Percentiles rank a stretch among this genome's conserved stretches.
These are phyloP conservation scores for Timandra comae DNA, from an alignment of 2,888 invertebrate genomes.

Conservation along the genomic window DNA sequence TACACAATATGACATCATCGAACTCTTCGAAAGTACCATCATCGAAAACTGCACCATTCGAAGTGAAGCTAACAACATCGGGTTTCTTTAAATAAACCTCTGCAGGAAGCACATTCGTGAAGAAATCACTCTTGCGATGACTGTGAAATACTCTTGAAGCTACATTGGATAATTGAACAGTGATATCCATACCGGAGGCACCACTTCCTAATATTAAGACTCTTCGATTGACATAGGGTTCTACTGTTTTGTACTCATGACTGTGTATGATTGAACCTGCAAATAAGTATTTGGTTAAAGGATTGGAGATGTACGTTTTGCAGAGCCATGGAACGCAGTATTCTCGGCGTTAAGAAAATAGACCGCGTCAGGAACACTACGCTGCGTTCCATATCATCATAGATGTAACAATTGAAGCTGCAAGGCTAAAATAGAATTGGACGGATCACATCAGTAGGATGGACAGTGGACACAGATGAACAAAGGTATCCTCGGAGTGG, in stretches of 20 bases:
- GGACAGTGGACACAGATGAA: too few relatives aligned
- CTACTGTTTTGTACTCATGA: slow-evolving; percentile 82
- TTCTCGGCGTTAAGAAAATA: too few relatives aligned
- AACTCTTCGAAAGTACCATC: slow-evolving; percentile 78
- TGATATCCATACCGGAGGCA: slow-evolving; percentile 84
- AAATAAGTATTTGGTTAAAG: too few relatives aligned
- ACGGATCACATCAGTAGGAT: too few relatives aligned
- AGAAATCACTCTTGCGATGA: slow-evolving; percentile 68
- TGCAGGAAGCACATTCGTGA: slow-evolving; percentile 54
- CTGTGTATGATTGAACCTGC: slow-evolving; percentile 81
- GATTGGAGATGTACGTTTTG: too few relatives aligned
- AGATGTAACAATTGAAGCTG: too few relatives aligned
- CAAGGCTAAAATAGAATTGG: too few relatives aligned
- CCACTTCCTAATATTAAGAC: slow-evolving; percentile 84
- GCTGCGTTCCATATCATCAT: too few relatives aligned
- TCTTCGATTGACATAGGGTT: slow-evolving; percentile 71
- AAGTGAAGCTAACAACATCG: slow-evolving; percentile 63
- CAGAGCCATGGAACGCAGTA: too few relatives aligned
- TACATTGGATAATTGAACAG: slow-evolving; percentile 76
- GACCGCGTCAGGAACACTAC: too few relatives aligned
- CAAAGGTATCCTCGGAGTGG: too few relatives aligned
- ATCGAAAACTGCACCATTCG: slow-evolving; percentile 72
- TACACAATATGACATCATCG: slow-evolving; percentile 83
- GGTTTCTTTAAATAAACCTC: slow-evolving; percentile 75
- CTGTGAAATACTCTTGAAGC: slow-evolving; percentile 72